These are phyloP conservation scores for Battus philenor DNA, from an alignment of 1,140 invertebrate species.

Conservation along the genomic window DNA sequence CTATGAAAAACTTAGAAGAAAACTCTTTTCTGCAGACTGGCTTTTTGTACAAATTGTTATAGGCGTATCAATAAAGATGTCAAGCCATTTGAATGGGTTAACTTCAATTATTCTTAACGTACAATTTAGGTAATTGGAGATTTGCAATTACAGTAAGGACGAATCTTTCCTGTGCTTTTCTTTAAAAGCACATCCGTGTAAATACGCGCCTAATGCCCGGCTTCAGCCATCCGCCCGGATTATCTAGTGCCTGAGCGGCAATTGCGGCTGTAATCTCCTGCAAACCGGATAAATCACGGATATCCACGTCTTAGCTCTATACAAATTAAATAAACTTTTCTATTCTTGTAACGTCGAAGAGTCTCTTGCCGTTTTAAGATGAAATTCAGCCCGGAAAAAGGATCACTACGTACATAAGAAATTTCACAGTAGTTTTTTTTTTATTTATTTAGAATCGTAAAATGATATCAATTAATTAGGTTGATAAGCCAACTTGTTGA, in stretches of 20 bases:
- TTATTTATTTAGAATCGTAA: too few species aligned
- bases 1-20: too few species aligned
- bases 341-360: too few species aligned
- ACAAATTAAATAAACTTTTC: slow-evolving; percentile 5
- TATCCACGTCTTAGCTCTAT: slow-evolving; percentile 3
- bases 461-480: too few species aligned
- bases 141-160: background rate
- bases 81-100: background rate
- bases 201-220: slow-evolving; percentile 7
- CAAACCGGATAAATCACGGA: slow-evolving; percentile 11
- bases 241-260: background rate
- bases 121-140: background rate
- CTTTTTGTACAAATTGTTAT: background rate
- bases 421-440: too few species aligned
- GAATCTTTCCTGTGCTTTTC: background rate
- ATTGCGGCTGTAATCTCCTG: slow-evolving; percentile 1
- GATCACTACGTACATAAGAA: too few species aligned
- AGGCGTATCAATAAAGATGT: background rate
- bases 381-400: too few species aligned
- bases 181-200: slow-evolving; percentile 8
- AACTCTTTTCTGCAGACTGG: background rate
- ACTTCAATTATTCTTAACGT: background rate
- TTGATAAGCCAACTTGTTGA: too few species aligned
- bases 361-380: too few species aligned
- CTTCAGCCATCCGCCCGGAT: slow-evolving; percentile 6